Conservation (phyloP, 1,140 invertebrate species). For the Cheumatopsyche charites region DNA sequence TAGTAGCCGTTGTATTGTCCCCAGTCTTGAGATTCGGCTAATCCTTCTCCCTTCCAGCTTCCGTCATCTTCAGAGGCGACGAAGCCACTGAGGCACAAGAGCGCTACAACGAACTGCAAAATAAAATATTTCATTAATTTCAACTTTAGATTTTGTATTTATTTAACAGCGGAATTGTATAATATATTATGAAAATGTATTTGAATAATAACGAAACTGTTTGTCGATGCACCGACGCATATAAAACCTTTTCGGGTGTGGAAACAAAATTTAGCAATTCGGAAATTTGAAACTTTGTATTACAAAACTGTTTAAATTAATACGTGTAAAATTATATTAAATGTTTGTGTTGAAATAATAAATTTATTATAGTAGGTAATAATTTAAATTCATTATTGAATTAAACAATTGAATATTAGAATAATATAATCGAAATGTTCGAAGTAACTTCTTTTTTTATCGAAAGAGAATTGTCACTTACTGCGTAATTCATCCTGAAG, state of each 20-base stretch:
- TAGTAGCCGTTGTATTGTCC: slow-evolving; percentile 25
- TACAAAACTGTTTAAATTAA: too few relatives aligned
- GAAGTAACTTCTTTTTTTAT: not conserved
- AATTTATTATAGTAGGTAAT: too few relatives aligned
- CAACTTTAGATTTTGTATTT: not conserved
- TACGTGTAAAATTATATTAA: too few relatives aligned
- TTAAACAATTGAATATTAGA: too few relatives aligned
- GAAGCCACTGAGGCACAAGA: slow-evolving; percentile 12
- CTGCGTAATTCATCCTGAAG: slow-evolving; percentile 36
- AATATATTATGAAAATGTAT: not conserved
- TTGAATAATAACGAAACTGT: not conserved
- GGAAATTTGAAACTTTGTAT: too few relatives aligned
- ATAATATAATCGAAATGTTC: too few relatives aligned
- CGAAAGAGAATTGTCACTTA: slow-evolving; percentile 14
- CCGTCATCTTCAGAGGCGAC: slow-evolving; percentile 35
- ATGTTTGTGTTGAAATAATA: too few relatives aligned
- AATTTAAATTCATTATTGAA: too few relatives aligned
- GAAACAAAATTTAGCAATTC: too few relatives aligned
- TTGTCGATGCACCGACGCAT: too few relatives aligned
- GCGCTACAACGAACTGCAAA: slow-evolving; percentile 16
- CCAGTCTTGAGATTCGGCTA: slow-evolving; percentile 41
- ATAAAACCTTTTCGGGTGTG: too few relatives aligned
- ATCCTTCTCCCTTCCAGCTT: slow-evolving; percentile 43
- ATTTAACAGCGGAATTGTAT: not conserved
- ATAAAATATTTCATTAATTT: not conserved